Conservation (phyloP, 2,797 vertebrate species). For the Sebastes goodei region DNA sequence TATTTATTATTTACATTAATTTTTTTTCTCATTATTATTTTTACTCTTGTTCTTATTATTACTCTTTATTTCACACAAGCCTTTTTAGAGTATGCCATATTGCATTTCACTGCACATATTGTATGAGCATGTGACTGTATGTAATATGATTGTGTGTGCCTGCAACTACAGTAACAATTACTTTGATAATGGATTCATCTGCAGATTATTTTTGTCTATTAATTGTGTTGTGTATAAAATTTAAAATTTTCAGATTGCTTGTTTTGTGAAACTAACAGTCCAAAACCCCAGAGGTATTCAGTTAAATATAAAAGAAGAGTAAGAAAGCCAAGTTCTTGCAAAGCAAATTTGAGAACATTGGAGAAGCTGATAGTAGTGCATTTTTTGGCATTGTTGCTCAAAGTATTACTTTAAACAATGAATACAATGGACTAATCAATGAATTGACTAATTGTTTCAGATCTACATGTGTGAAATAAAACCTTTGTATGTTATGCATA, state of each 20-base stretch:
- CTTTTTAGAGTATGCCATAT: neutral
- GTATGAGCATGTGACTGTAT: neutral
- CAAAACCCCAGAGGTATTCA: neutral
- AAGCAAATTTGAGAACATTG: neutral
- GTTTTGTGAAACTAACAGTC: neutral
- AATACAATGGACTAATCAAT: neutral
- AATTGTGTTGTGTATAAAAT: neutral
- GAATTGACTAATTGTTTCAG: neutral
- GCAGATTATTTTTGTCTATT: neutral
- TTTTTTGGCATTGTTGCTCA: neutral
- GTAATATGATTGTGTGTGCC: no score
- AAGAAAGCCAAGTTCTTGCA: neutral
- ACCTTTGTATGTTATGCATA: neutral
- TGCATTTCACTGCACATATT: neutral
- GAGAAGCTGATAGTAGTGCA: neutral
- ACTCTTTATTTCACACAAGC: neutral
- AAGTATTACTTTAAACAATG: neutral
- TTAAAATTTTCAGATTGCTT: neutral
- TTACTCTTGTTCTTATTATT: neutral
- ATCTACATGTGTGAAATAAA: neutral
- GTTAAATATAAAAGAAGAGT: neutral
- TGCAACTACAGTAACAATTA: neutral
- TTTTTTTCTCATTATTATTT: neutral
- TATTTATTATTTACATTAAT: neutral
- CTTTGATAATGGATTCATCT: neutral